Evolutionary conservation across 92 coral and sea anemone species (phyloP), one percentile per base, ranked within the genome.

Genomic region (Parazoanthus atlanticus): DNA sequence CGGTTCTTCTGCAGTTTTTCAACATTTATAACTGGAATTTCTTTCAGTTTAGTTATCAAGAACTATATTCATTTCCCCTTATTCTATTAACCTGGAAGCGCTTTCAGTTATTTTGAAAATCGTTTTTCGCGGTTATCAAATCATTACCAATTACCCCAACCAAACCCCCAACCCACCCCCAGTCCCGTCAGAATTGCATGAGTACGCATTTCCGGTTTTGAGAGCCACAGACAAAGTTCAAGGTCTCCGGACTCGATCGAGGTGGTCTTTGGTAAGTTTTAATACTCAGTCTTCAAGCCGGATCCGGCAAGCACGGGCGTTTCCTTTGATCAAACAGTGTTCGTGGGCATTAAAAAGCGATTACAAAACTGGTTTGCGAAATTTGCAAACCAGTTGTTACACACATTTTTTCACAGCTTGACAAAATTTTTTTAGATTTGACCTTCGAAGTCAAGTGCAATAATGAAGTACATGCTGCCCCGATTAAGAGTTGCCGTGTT

Each of bases 181-280:
- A 36, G 46, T 66, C 72, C 34, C 19, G 1, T 72, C 76, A 17
- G 73, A 49, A 31, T 78, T 13, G 69, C 66, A 49, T 7, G 12
- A 79, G 49, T 15, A 30, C 12, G 46, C 25, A 34, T 33, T 58
- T 56, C 49, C 70, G 71, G 85, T 81, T 81, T 81, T 65, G 49
- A 31, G 30, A 56, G 31, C 49, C 71, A 61, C 85, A 65, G 34
- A 61, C 73, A 38, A 58, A 81, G 85, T 81, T 81, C 85, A 81
- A 61, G 74, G 85, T 81, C 29, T 31, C 85, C 0, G 7, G 21
- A 61, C 47, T 32, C 13, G 30, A 33, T 9, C 28, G 79, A 75
- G 52, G 29, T 75, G 15, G 79, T 75, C n/a, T 34, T 74, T 15
- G n/a, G 79, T 36, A 5, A 15, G 26, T 75, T 34, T 75, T 17